Evolutionary conservation across 2,888 invertebrate genomes (phyloP), one percentile per base, ranked within the genome.

Genomic region (Mechanitis mazaeus): DNA sequence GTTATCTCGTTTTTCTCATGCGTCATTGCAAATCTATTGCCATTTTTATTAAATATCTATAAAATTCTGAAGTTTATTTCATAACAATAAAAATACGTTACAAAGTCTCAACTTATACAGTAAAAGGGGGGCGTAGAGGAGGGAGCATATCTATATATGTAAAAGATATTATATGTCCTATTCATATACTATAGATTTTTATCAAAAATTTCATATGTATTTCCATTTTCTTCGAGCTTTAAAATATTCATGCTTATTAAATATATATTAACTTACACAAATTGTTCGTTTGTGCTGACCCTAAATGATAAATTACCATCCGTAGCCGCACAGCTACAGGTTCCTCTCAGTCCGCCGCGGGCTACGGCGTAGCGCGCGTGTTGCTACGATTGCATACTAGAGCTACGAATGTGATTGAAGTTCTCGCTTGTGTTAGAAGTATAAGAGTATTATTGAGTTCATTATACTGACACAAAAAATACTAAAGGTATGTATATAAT

Each of bases 341-440:
- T 72, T 31, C 31, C 69, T 66, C 67, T 59, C 74, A 74, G 73
- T 73, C 46, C 9, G 54, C 47, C 72, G 68, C 72, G 64, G 64
- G 66, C 71, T 72, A 74, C 72, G 71, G 68, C 69, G 72, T 71
- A 72, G 72, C 65, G 56, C 59, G 67, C 64, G 59, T 64, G 71
- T 67, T 60, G 67, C 68, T 66, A 66, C 68, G 61, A 54, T 3
- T 46, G 60, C 54, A 58, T 64, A 56, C 58, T 38, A 54, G 42
- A 54, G 58, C 57, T 58, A 56, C 61, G 64, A 61, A 45, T 56
- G 3, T 60, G 35, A 11, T 45, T 58, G n/a, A 60, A 64, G 57
- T 60, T 60, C 56, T 38, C 7, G 4, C 12, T 50, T 20, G 31
- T 47, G 47, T 28, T 1, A n/a, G 6, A 47, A 20, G 7, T 47